Conservation (phyloP, 2,113 vertebrate species). For the Sinocyclocheilus grahami region DNA sequence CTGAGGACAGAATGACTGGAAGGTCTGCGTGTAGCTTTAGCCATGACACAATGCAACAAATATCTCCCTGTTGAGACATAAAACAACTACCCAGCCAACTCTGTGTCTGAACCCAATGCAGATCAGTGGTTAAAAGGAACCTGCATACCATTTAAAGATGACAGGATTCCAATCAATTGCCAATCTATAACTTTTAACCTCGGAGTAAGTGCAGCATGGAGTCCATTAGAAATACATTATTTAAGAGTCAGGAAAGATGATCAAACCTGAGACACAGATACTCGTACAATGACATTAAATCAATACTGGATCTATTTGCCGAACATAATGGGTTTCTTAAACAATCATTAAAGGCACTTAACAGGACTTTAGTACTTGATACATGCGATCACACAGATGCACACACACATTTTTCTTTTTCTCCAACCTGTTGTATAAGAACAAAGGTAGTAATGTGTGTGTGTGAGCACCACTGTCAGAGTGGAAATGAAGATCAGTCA, state of each 20-base stretch:
- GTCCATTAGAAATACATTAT: slow-evolving; percentile 57
- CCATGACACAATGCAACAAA: slow-evolving; percentile 39
- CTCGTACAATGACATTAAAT: slow-evolving; percentile 47
- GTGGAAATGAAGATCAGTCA: slow-evolving; percentile 63
- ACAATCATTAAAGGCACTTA: slow-evolving; percentile 47
- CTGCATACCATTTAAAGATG: no score
- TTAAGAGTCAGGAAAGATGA: slow-evolving; percentile 48
- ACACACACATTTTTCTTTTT: neutral
- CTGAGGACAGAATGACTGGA: slow-evolving; percentile 8
- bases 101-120: slow-evolving; percentile 31
- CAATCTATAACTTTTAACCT: no score
- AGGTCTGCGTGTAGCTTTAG: slow-evolving; percentile 41
- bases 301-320: slow-evolving; percentile 47
- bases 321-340: slow-evolving; percentile 54
- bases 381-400: neutral
- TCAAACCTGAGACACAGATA: slow-evolving; percentile 25
- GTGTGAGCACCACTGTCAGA: slow-evolving; percentile 48
- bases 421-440: slow-evolving; percentile 44
- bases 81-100: slow-evolving; percentile 39
- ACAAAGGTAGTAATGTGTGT: slow-evolving; percentile 53
- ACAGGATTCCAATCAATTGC: no score
- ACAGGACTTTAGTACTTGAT: slow-evolving; percentile 45
- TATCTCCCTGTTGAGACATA: slow-evolving; percentile 39
- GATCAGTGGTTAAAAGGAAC: slow-evolving; percentile 25
- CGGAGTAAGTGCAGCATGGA: slow-evolving; percentile 22